Evolutionary conservation across 1,140 invertebrate species (phyloP), one percentile per base, ranked within the genome.

Genomic region (Polypedilum vanderplanki): DNA sequence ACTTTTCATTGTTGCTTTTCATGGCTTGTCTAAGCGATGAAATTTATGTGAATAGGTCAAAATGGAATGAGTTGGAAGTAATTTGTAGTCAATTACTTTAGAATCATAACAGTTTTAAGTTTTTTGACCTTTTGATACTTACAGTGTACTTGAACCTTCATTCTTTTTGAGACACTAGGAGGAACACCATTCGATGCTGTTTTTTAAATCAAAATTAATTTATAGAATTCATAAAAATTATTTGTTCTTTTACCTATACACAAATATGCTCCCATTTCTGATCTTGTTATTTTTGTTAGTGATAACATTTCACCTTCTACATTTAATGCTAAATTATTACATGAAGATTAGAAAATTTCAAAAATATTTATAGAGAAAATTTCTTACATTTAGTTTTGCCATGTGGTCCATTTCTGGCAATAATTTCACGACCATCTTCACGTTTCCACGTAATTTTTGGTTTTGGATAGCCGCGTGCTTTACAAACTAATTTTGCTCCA

Each of bases 391-490:
- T 91, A 65, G 87, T 90, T 83, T 90, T 92, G 65, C 87, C 86
- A 77, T 87, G 87, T 41, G 86, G 84, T 12, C 87, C 87, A 77
- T 87, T 88, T 78, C 92, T 86, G 20, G 91, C 87, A 57, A 94
- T 90, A 65, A 95, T 93, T 75, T 92, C 88, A 7, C 89, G 87
- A 0, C 91, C 90, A 80, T 97, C 94, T 83, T 97, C 94, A 70
- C 94, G 87, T 74, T 90, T 86, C 94, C 95, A 97, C 5, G 88
- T 86, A 75, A 96, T 92, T 76, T 90, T 90, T 0, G 95, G 95
- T 75, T 90, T 88, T 3, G 93, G 93, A 81, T 91, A 92, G 0
- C 94, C 94, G 46, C 90, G 85, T 0, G 94, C 94, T 78, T 91
- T 92, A 82, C 95, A 97, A 18, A 90, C 87, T 74, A 97, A 85